These are phyloP conservation scores for Trichogramma dendrolimi DNA, from an alignment of 2,888 invertebrate species.

Conservation along the genomic window DNA sequence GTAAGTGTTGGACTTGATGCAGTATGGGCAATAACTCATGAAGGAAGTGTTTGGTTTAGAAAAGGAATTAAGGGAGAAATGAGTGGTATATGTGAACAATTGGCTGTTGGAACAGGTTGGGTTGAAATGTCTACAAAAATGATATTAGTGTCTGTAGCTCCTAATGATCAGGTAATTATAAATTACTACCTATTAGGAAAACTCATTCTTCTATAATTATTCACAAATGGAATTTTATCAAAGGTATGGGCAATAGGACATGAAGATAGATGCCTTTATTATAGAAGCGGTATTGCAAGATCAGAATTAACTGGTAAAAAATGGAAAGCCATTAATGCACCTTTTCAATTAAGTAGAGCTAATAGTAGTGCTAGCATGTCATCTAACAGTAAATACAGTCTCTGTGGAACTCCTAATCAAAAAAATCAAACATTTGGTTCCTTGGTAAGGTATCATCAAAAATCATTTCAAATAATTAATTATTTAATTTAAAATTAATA, in stretches of 20 bases:
- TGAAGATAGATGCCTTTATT: slow-evolving; percentile 76
- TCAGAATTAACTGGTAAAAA: slow-evolving; percentile 80
- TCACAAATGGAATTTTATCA: slow-evolving; percentile 4
- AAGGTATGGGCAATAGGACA: slow-evolving; percentile 78
- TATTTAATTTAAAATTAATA: slow-evolving; percentile 42
- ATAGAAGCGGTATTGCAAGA: slow-evolving; percentile 70
- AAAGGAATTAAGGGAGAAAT: slow-evolving; percentile 69
- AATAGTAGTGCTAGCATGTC: slow-evolving; percentile 74
- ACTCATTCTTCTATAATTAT: background rate
- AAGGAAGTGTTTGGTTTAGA: slow-evolving; percentile 83
- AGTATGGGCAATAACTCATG: slow-evolving; percentile 73
- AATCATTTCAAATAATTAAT: background rate
- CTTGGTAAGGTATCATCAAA: slow-evolving; percentile 48
- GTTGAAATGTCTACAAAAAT: slow-evolving; percentile 85
- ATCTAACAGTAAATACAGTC: slow-evolving; percentile 46
- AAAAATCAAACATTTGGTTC: slow-evolving; percentile 70
- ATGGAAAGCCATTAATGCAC: slow-evolving; percentile 77
- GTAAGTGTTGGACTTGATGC: slow-evolving; percentile 78
- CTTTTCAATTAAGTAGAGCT: slow-evolving; percentile 77
- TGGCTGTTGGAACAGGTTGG: slow-evolving; percentile 81
- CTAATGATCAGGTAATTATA: slow-evolving; percentile 70
- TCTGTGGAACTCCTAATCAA: slow-evolving; percentile 48
- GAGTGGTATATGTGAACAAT: slow-evolving; percentile 70
- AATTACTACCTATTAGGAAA: no score
- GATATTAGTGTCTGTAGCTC: slow-evolving; percentile 76